phyloP scores from a whole-genome alignment of 2,888 invertebrate species.

The Malthinus flaveolus region DNA sequence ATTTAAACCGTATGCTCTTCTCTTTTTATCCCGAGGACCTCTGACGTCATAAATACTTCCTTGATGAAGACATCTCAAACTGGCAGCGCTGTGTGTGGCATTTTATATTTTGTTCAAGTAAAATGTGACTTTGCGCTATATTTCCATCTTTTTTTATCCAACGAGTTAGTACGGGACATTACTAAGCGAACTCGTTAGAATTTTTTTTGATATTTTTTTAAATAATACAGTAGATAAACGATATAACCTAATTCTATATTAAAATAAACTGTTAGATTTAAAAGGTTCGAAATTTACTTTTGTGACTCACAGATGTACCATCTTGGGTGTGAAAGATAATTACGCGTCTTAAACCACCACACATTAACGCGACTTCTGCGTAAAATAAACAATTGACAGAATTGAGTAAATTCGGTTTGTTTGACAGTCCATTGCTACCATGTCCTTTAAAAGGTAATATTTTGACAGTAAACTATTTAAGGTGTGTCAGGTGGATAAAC shows the following conservation, averaged over 20 bases:
- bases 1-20: conserved; percentile 7
- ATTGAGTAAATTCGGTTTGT: background rate
- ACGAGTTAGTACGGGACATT: background rate
- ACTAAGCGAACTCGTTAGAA: conserved; percentile 1
- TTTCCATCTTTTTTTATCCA: conserved; percentile 24
- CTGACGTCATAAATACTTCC: conserved; percentile 54
- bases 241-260: conserved; percentile 29
- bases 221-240: conserved; percentile 20
- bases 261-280: conserved; percentile 31
- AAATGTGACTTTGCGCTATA: conserved; percentile 34
- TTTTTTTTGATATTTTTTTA: conserved; percentile 13
- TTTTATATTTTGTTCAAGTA: conserved; percentile 48
- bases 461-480: conserved; percentile 27
- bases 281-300: conserved; percentile 3
- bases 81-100: conserved; percentile 55
- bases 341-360: no score
- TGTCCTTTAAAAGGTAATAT: conserved; percentile 20
- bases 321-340: no score
- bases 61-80: conserved; percentile 56
- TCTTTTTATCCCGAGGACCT: conserved; percentile 33
- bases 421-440: background rate
- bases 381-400: no score
- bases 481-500: conserved; percentile 31
- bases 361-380: no score
- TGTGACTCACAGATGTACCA: background rate